Evolutionary conservation across 2,113 vertebrate species (phyloP), one percentile per base, ranked within the genome.

Genomic region (Silurus glanis): DNA sequence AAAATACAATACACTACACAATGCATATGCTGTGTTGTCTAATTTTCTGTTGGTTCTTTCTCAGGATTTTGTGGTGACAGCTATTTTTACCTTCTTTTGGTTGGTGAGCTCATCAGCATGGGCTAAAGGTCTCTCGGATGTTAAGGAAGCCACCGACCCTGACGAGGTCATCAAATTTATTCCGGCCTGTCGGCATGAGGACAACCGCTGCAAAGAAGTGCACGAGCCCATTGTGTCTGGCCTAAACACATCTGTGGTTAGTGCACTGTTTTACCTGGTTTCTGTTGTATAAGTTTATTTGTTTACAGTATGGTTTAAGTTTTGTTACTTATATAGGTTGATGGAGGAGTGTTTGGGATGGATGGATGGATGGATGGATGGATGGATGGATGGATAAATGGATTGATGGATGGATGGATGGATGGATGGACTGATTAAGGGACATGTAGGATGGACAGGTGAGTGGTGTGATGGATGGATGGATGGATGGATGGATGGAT

Each of bases 171-270:
- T 96, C 89, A 94, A 94, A 25, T 79, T 92, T 83, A 95, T 97
- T 88, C 0, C 10, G 0, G 93, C 94, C 87, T 96, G 96, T 47
- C 5, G 88, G 0, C 51, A 4, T 0, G 67, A 93, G 21, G 93
- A 53, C 5, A 96, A 92, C 89, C 85, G 8, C 0, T 97, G 97
- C 90, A 92, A 92, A 3, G 96, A 97, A 66, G 90, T 96, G 75
- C 94, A 95, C 9, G 96, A 97, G 81, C 96, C 96, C 0, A 95
- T 97, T 82, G 95, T 96, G 91, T 97, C 96, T 0, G 96, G 97
- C 87, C 95, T 97, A 88, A 97, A 97, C 93, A 97, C 96, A 69
- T 97, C 97, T 0, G 96, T 97, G 95, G 97, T 97, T 84, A 94
- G 96, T 88, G 51, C 58, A 16, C 2, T 67, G 47, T 9, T 37